Percentiles rank a stretch among this genome's conserved stretches.
These are phyloP conservation scores for Avahi laniger DNA, from an alignment of 2,797 vertebrate genomes.

Conservation along the genomic window DNA sequence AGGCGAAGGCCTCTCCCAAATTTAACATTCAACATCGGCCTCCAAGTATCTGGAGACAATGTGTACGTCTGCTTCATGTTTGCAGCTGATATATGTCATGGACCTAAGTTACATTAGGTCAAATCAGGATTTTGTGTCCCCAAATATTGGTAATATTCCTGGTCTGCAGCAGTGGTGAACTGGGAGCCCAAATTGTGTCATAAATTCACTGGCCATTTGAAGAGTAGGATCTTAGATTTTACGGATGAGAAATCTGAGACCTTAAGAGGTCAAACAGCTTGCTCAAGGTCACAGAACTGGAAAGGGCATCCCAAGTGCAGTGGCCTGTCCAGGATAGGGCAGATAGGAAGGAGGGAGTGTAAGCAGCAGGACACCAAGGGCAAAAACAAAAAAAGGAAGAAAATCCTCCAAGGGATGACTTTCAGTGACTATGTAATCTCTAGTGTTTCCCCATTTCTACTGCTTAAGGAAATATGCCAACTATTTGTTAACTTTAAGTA, in stretches of 20 bases:
- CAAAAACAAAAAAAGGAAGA: neutral
- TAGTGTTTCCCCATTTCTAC: neutral
- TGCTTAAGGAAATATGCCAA: neutral
- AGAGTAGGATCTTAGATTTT: neutral
- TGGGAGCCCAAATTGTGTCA: neutral
- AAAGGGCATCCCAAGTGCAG: accelerated
- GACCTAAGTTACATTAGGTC: neutral
- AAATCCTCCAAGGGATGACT: neutral
- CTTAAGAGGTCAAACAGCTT: neutral
- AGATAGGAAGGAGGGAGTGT: neutral
- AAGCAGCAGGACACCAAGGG: accelerated
- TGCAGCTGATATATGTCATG: neutral
- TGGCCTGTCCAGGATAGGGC: neutral
- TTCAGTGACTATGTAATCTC: neutral
- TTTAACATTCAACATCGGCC: neutral
- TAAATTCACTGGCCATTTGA: neutral
- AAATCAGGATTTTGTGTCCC: neutral
- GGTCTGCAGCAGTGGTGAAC: neutral
- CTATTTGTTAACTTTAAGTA: neutral
- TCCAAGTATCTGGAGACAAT: neutral
- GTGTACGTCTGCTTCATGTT: accelerated
- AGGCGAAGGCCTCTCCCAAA: neutral
- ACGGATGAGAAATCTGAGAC: neutral
- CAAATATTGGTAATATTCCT: neutral
- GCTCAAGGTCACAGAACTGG: neutral